Conservation (phyloP, 2,113 vertebrate genomes). For the Odocoileus virginianus region DNA sequence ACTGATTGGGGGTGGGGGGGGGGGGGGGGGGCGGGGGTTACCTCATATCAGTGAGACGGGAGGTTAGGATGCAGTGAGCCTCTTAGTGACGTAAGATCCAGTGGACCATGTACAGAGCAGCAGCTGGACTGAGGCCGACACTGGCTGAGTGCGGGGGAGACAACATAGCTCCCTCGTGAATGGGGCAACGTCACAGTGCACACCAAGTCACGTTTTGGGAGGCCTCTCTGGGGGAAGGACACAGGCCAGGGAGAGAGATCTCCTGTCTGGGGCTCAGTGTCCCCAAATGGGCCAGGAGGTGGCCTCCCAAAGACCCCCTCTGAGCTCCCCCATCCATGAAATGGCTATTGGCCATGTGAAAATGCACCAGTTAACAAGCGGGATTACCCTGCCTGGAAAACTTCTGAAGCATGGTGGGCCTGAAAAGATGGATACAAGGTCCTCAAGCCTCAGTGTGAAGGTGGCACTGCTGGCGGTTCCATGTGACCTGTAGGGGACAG, state of each 20-base stretch:
- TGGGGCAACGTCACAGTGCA: not conserved
- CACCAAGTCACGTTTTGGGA: not conserved
- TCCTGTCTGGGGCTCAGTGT: not conserved
- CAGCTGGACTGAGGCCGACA: rapidly evolving
- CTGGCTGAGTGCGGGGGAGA: rapidly evolving
- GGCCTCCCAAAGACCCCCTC: not conserved
- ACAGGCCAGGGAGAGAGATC: not conserved
- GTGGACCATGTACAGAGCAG: rapidly evolving
- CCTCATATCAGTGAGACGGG: not conserved
- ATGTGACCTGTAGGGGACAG: rapidly evolving
- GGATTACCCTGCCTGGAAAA: not conserved
- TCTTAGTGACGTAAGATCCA: not conserved
- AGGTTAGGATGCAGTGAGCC: not conserved
- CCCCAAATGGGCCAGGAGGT: not conserved
- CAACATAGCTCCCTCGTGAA: not conserved
- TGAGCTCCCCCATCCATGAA: not conserved
- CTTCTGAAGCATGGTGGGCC: not conserved
- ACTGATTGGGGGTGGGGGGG: not conserved
- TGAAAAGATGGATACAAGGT: not conserved
- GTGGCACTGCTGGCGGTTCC: rapidly evolving
- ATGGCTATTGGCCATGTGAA: not conserved
- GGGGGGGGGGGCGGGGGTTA: rapidly evolving
- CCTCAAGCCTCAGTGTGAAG: not conserved
- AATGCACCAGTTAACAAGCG: rapidly evolving
- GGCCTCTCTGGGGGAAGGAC: not conserved